Percentiles rank a stretch among this genome's conserved stretches.
Evolutionary conservation across 2,888 invertebrate genomes (phyloP).

Genomic region (Dolomedes plantarius): DNA sequence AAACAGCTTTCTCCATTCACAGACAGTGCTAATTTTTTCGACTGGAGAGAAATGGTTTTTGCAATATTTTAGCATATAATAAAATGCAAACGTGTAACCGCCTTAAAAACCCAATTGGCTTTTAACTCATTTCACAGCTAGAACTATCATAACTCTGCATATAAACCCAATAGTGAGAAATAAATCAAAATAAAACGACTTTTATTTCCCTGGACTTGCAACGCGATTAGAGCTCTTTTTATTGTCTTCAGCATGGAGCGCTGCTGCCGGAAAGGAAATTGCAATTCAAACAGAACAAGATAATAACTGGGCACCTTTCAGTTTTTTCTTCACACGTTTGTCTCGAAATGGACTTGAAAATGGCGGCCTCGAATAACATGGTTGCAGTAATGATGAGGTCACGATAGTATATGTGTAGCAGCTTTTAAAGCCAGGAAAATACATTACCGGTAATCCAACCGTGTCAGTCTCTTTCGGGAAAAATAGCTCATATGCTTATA

Average conservation of each 20-base stretch:
- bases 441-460: constrained; percentile 10
- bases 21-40: no score
- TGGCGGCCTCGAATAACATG: background rate
- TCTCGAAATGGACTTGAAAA: background rate
- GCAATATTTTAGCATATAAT: no score
- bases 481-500: background rate
- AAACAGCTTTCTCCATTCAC: no score
- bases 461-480: background rate
- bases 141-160: no score
- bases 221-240: background rate
- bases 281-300: constrained; percentile 3
- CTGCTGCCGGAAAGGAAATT: background rate
- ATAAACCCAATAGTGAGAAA: no score
- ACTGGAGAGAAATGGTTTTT: no score
- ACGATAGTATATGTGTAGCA: background rate
- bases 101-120: no score
- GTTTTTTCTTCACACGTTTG: constrained; percentile 2
- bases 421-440: constrained; percentile 9
- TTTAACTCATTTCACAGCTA: no score
- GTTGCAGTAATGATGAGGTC: constrained; percentile 7
- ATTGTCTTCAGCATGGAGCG: background rate
- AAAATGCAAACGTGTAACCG: no score
- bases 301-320: background rate
- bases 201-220: no score
- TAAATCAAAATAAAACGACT: no score